A percentile compares a stretch with the other conserved stretches of the same genome.
Conservation (phyloP, 1,140 invertebrate genomes). For the Paraescarpia echinospica region DNA sequence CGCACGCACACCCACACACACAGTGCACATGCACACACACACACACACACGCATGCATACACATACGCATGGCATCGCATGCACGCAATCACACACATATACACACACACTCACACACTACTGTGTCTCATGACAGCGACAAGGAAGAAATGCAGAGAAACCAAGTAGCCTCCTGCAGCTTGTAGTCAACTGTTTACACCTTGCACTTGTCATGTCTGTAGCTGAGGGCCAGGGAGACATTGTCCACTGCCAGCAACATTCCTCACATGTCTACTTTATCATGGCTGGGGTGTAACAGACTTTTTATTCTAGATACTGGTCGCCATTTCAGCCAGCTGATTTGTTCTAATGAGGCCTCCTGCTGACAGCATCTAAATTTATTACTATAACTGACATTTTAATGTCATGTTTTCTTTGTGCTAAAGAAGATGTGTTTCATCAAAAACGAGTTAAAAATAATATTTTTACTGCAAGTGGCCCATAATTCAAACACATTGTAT, state of each 20-base stretch:
- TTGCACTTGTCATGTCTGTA: not conserved
- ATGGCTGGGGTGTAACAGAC: not conserved
- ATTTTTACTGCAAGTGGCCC: too few species aligned
- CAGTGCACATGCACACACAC: too few species aligned
- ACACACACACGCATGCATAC: too few species aligned
- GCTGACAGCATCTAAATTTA: not conserved
- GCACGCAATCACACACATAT: too few species aligned
- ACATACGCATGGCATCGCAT: too few species aligned
- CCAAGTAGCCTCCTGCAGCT: too few species aligned
- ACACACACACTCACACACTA: too few species aligned
- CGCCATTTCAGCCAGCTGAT: not conserved
- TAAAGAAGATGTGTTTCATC: not conserved
- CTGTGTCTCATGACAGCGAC: too few species aligned
- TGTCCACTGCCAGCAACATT: not conserved
- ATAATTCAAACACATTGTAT: too few species aligned
- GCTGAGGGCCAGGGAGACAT: not conserved
- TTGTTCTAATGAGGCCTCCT: not conserved
- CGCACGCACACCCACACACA: too few species aligned
- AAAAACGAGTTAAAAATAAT: not conserved
- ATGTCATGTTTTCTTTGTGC: not conserved
- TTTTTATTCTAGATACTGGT: not conserved
- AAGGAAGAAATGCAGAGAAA: too few species aligned
- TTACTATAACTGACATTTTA: not conserved
- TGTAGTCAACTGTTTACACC: not conserved
- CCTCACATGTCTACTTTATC: not conserved